Base-by-base conservation (phyloP, 2,888 invertebrate species). In the Choreutis nemorana region DNA sequence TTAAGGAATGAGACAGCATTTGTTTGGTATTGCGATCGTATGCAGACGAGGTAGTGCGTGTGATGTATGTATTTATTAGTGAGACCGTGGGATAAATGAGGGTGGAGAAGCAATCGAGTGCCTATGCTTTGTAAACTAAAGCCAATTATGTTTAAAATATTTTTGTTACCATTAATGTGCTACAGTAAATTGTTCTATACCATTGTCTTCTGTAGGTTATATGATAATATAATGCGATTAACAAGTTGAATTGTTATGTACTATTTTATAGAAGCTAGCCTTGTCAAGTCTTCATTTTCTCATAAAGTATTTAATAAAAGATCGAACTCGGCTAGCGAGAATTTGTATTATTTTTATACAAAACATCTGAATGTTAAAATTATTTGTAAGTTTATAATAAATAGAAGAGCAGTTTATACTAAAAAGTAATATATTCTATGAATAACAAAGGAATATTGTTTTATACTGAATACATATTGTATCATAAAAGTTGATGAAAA, bases 41-140 rank as follows among this genome's bases (percentile, higher is more conserved):
- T 42, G 45, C 43, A 45, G 23, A 35, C 33, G 37, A 37, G 51
- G 44, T 62, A 53, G 51, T 60, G 70, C 57, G 55, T 41, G 10
- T n/a, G 59, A 64, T 51, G 66, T 53, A 58, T 50, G 71, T 78
- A 78, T 78, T 78, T 78, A 78, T 78, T 78, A 60, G 75, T 77
- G 71, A 71, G 77, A 71, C 70, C 71, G 77, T 57, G 55, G 70
- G 64, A 55, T 39, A 39, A 58, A 42, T 56, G 63, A 72, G 68
- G 61, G 51, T 65, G 63, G 72, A 71, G 67, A 73, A 75, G 78
- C 75, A 78, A 78, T 78, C 78, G 78, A 78, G 78, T 78, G 78
- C 78, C 78, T 78, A 77, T 68, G 78, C 78, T 77, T 77, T 77
- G 75, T 78, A 75, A 73, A 77, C 65, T 70, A 67, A 75, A 77